These are phyloP conservation scores for Mormyrops attenuatus DNA, from an alignment of 2,797 vertebrate genomes.

Conservation along the genomic window DNA sequence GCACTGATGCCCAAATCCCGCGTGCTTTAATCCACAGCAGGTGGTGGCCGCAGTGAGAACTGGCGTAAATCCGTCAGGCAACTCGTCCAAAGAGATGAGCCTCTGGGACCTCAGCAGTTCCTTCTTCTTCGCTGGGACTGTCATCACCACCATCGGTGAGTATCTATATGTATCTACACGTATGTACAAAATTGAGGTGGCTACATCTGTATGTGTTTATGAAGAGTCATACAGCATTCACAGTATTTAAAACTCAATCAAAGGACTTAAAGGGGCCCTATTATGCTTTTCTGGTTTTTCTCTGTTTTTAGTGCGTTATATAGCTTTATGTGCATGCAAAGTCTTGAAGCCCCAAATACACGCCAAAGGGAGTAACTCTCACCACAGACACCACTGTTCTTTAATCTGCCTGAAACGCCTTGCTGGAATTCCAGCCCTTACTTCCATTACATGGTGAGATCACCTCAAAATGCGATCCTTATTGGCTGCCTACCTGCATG, in stretches of 20 bases:
- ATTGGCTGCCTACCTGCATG: not conserved
- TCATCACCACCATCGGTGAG: constrained; percentile 96
- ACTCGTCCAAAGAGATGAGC: constrained; percentile 83
- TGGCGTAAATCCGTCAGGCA: constrained; percentile 86
- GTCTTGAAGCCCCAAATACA: not conserved
- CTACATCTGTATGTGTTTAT: not conserved
- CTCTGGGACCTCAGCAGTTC: constrained; percentile 96
- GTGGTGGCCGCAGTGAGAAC: constrained; percentile 89
- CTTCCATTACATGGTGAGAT: not conserved
- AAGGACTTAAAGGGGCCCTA: not conserved
- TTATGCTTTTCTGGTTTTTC: not conserved
- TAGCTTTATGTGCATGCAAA: not conserved
- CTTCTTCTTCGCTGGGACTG: constrained; percentile 97
- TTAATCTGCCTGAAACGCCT: not conserved
- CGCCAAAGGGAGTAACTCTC: not conserved
- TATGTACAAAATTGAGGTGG: too few relatives aligned
- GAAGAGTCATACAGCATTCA: not conserved
- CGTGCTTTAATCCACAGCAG: constrained; percentile 64
- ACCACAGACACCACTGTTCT: not conserved
- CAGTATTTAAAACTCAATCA: not conserved
- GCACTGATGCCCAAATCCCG: not conserved
- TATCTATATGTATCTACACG: too few relatives aligned
- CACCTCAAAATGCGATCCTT: not conserved
- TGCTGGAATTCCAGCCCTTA: not conserved
- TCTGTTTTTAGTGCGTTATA: not conserved